Percentiles rank a stretch among this genome's conserved stretches.
phyloP scores from a whole-genome alignment of 2,888 invertebrate genomes.

The Leptopterna dolabrata region DNA sequence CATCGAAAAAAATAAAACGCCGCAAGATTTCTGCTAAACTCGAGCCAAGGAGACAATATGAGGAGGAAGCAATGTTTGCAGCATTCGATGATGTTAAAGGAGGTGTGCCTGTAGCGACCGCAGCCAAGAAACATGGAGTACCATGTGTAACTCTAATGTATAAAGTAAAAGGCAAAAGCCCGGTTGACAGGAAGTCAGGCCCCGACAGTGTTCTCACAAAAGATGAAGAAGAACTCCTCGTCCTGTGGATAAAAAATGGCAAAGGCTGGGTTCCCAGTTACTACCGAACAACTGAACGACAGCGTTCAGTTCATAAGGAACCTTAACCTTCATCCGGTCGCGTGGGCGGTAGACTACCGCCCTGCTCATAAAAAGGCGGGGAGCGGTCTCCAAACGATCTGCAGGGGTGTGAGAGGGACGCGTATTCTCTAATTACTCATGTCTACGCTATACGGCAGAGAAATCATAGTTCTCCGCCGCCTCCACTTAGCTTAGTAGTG shows the following conservation, averaged over 20 bases:
- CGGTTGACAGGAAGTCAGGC: background rate
- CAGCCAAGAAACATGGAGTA: constrained; percentile 25
- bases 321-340: too few relatives aligned
- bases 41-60: background rate
- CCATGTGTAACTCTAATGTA: constrained; percentile 21
- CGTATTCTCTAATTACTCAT: too few relatives aligned
- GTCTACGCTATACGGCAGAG: too few relatives aligned
- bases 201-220: background rate
- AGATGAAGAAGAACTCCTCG: background rate
- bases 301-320: constrained; percentile 58
- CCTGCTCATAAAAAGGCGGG: too few relatives aligned
- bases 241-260: constrained; percentile 41
- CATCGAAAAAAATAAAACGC: background rate
- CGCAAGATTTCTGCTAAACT: background rate
- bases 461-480: too few relatives aligned
- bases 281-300: constrained; percentile 53
- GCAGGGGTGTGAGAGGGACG: too few relatives aligned
- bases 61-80: background rate
- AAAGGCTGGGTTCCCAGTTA: constrained; percentile 56
- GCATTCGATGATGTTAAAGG: background rate
- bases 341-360: too few relatives aligned
- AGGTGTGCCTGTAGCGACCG: background rate
- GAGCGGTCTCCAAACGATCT: too few relatives aligned
- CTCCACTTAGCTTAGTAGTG: too few relatives aligned
- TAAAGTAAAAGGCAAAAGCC: background rate